Evolutionary conservation across 2,797 vertebrate species (phyloP).

Genomic region (Thunnus albacares): DNA sequence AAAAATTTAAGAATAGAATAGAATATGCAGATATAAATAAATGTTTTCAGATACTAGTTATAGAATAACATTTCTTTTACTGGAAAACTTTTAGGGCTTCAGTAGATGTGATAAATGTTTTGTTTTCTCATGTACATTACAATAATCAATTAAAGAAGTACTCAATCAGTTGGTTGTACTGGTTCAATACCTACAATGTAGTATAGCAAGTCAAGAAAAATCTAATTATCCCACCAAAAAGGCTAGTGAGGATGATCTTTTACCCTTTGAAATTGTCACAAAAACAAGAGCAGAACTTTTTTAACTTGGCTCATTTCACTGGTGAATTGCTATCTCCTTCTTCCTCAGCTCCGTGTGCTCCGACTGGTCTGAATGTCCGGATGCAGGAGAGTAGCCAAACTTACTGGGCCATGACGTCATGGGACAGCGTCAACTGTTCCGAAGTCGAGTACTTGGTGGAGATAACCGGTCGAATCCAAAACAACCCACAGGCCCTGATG

Average conservation of each 20-base stretch:
- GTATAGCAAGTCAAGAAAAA: background rate
- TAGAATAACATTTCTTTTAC: background rate
- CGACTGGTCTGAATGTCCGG: constrained; percentile 58
- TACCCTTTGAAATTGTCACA: background rate
- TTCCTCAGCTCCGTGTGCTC: constrained; percentile 73
- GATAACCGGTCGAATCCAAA: constrained; percentile 73
- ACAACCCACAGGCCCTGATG: constrained; percentile 67
- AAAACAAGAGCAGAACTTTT: background rate
- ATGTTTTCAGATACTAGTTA: no score
- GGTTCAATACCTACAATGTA: background rate
- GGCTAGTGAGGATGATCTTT: background rate
- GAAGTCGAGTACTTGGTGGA: constrained; percentile 76
- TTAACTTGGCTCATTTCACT: background rate
- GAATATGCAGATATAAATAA: background rate
- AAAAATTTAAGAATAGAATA: background rate
- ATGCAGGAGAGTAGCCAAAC: constrained; percentile 60
- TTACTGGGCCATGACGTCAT: constrained; percentile 77
- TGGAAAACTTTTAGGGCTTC: background rate
- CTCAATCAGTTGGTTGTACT: background rate
- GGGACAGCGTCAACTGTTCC: constrained; percentile 79
- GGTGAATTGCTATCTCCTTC: constrained; percentile 6
- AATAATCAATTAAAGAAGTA: background rate
- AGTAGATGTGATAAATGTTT: background rate
- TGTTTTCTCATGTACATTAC: background rate
- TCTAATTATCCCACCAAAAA: background rate